Percentiles rank a stretch among this genome's conserved stretches.
Evolutionary conservation across 2,113 vertebrate genomes (phyloP).

Genomic region (Lampris megalopsis): DNA sequence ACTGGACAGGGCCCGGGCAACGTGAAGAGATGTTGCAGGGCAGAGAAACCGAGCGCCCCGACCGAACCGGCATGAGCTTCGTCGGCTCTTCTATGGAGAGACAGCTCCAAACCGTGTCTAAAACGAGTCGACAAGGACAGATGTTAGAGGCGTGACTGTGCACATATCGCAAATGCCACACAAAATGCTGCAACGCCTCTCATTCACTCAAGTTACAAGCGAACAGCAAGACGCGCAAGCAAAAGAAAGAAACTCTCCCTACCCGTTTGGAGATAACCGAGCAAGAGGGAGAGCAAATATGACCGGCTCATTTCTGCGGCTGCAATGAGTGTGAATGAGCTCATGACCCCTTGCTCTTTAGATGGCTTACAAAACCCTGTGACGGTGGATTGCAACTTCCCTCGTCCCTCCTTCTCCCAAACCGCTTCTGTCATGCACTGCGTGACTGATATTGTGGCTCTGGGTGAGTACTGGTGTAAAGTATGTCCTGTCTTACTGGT

Average conservation of each 20-base stretch:
- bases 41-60: slow-evolving; percentile 33
- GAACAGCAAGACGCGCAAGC: too few species aligned
- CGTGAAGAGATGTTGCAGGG: slow-evolving; percentile 6
- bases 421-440: slow-evolving; percentile 13
- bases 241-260: not conserved
- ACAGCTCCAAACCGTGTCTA: not conserved
- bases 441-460: not conserved
- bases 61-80: too few species aligned
- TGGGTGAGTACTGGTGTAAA: not conserved
- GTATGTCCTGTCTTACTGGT: too few species aligned
- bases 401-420: slow-evolving; percentile 46
- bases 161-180: too few species aligned
- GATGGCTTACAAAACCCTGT: not conserved
- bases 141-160: too few species aligned
- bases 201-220: too few species aligned
- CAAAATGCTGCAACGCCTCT: too few species aligned
- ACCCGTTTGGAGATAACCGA: slow-evolving; percentile 53
- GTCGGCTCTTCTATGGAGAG: not conserved
- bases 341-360: slow-evolving; percentile 41
- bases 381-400: slow-evolving; percentile 41
- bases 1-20: fast-evolving
- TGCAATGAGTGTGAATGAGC: slow-evolving; percentile 46
- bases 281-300: slow-evolving; percentile 52
- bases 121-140: too few species aligned
- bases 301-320: slow-evolving; percentile 53